Evolutionary conservation across 2,113 vertebrate genomes (phyloP).

Genomic region (Anhinga anhinga): DNA sequence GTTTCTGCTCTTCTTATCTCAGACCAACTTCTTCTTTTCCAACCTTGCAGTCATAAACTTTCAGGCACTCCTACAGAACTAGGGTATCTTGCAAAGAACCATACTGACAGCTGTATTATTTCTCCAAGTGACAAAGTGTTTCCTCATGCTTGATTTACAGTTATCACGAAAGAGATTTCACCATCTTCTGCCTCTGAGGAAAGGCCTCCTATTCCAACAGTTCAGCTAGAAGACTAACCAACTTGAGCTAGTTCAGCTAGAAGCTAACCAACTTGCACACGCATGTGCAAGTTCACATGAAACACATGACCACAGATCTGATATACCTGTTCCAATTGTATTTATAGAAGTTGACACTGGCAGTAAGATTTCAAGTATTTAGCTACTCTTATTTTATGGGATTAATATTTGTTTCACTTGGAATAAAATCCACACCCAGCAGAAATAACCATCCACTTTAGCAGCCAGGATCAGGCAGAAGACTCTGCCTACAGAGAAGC

Average conservation of each 20-base stretch:
- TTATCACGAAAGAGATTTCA: not conserved
- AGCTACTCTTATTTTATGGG: not conserved
- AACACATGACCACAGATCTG: not conserved
- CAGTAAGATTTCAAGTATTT: not conserved
- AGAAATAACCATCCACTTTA: not conserved
- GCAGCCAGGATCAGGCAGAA: not conserved
- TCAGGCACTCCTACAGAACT: not conserved
- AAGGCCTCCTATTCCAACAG: not conserved
- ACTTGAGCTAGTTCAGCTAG: too few species aligned
- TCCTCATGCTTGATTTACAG: not conserved
- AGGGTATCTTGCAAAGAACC: not conserved
- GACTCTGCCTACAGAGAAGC: accelerated
- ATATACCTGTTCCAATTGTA: not conserved
- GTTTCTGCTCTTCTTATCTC: not conserved
- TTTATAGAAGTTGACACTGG: not conserved
- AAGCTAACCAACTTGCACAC: too few species aligned
- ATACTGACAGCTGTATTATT: not conserved
- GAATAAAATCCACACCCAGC: not conserved
- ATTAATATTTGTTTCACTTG: not conserved
- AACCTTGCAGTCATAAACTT: not conserved
- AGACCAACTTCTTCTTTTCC: not conserved
- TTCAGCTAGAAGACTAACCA: not conserved
- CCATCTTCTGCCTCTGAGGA: not conserved
- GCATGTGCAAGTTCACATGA: not conserved
- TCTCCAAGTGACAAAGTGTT: not conserved